Percentiles rank a stretch among this genome's conserved stretches.
phyloP scores from a whole-genome alignment of 2,888 invertebrate species.

The Mantis religiosa region DNA sequence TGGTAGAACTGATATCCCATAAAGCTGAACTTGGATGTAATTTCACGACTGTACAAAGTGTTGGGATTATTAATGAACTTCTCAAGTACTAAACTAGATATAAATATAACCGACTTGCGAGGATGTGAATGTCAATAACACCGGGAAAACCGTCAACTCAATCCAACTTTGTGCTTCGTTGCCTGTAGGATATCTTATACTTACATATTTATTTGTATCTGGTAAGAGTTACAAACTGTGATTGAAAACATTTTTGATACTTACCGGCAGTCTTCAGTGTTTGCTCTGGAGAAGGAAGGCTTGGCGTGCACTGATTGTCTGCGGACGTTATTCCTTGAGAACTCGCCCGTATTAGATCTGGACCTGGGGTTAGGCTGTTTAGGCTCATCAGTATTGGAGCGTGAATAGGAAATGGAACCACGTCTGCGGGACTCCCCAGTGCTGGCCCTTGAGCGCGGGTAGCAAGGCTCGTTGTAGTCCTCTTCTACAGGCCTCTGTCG shows the following conservation, averaged over 20 bases:
- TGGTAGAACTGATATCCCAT: too few relatives aligned
- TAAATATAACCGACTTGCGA: too few relatives aligned
- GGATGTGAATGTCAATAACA: too few relatives aligned
- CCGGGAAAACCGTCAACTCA: too few relatives aligned
- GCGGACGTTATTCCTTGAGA: neutral
- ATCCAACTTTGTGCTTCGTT: too few relatives aligned
- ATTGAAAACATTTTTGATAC: neutral
- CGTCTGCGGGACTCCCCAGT: constrained; percentile 10
- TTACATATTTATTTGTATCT: too few relatives aligned
- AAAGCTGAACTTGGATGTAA: too few relatives aligned
- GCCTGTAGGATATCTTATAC: too few relatives aligned
- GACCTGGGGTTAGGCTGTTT: neutral
- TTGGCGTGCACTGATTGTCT: constrained; percentile 7
- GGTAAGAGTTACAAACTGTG: neutral
- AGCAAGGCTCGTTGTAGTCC: constrained; percentile 29
- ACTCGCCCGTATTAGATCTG: constrained; percentile 2
- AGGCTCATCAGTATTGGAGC: constrained; percentile 18
- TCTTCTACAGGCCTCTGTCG: constrained; percentile 74
- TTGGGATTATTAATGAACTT: too few relatives aligned
- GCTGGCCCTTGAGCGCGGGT: constrained; percentile 8
- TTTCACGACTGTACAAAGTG: too few relatives aligned
- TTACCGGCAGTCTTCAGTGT: constrained; percentile 21
- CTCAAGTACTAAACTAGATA: too few relatives aligned
- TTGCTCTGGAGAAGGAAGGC: constrained; percentile 10
- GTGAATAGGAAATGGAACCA: constrained; percentile 8